phyloP scores from a whole-genome alignment of 2,888 invertebrate genomes.

The Rhodophaea formosa region DNA sequence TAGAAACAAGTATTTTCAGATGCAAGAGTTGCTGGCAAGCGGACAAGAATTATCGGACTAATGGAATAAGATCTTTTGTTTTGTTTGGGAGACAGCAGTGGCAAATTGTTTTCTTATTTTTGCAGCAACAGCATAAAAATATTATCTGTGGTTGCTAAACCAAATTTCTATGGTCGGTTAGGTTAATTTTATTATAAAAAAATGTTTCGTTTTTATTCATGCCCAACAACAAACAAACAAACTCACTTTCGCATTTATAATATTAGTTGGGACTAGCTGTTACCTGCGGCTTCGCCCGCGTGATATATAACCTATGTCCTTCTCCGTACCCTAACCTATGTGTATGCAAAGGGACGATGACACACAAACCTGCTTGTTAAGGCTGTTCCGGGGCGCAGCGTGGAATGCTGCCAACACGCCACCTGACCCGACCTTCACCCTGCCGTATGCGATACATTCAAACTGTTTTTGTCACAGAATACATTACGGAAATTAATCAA shows the following conservation, averaged over 20 bases:
- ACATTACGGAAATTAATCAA: too few relatives aligned
- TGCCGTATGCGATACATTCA: too few relatives aligned
- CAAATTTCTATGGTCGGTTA: too few relatives aligned
- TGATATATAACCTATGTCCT: too few relatives aligned
- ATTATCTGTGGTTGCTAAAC: not conserved
- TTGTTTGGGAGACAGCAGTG: not conserved
- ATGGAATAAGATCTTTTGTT: not conserved
- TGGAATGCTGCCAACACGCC: slow-evolving; percentile 22
- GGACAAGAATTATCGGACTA: not conserved
- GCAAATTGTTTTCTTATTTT: not conserved
- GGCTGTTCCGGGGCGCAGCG: slow-evolving; percentile 8
- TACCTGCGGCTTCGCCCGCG: not conserved
- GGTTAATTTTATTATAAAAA: too few relatives aligned
- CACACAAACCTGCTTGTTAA: not conserved
- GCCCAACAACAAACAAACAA: not conserved
- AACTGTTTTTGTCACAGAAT: too few relatives aligned
- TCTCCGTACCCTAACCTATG: too few relatives aligned
- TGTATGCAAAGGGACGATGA: slow-evolving; percentile 2
- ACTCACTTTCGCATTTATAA: too few relatives aligned
- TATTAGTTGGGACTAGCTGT: not conserved
- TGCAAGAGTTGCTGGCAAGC: not conserved
- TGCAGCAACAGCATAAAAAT: not conserved
- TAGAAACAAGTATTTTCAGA: not conserved
- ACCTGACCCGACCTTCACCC: slow-evolving; percentile 25
- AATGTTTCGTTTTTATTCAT: too few relatives aligned